A percentile compares a stretch with the other conserved stretches of the same genome.
These are phyloP conservation scores for Cheilosia vulpina DNA, from an alignment of 2,888 invertebrate genomes.

Conservation along the genomic window DNA sequence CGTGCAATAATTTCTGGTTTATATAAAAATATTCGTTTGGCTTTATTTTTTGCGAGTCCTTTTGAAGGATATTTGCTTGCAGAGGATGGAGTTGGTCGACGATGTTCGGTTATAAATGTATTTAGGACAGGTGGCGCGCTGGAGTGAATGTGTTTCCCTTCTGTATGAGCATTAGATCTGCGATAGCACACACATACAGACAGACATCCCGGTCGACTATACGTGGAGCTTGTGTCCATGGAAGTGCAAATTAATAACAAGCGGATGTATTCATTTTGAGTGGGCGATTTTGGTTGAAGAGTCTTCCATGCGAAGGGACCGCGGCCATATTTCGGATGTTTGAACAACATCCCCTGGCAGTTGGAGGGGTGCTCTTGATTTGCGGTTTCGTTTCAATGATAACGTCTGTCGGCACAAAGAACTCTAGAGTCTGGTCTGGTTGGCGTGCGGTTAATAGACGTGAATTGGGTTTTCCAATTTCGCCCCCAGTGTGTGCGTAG, in stretches of 20 bases:
- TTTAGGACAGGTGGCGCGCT: constrained; percentile 31
- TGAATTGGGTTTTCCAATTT: constrained; percentile 38
- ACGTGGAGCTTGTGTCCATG: constrained; percentile 28
- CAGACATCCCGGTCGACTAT: background rate
- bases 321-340: background rate
- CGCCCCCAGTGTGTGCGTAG: constrained; percentile 28
- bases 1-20: constrained; percentile 72
- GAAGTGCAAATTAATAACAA: constrained; percentile 55
- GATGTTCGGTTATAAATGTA: constrained; percentile 34
- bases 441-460: constrained; percentile 44
- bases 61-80: constrained; percentile 24
- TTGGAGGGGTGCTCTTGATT: constrained; percentile 25
- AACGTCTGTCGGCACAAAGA: constrained; percentile 15
- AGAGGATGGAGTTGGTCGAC: background rate
- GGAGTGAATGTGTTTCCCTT: background rate
- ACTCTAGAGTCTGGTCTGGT: constrained; percentile 5
- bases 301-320: constrained; percentile 2
- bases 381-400: constrained; percentile 51
- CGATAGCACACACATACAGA: constrained; percentile 26
- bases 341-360: background rate
- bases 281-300: constrained; percentile 33
- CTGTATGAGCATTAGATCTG: constrained; percentile 34
- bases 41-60: constrained; percentile 20
- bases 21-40: constrained; percentile 46
- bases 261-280: constrained; percentile 43